Base-by-base conservation (phyloP, 2,113 vertebrate species). In the Phalacrocorax carbo region DNA sequence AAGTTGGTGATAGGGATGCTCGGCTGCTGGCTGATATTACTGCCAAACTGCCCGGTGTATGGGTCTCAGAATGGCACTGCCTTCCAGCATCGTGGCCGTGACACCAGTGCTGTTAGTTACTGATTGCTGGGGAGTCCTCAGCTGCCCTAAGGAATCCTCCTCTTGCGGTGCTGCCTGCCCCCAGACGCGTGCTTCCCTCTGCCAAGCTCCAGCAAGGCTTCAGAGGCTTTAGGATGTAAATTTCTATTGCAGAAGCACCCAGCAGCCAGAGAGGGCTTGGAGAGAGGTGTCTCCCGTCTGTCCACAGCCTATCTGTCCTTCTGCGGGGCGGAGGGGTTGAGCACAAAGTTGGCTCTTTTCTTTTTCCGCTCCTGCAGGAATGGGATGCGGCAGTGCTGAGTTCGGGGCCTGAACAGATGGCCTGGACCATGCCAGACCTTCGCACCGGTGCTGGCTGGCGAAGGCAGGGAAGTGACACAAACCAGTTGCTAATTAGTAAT, bases 401-500 rank as follows among this genome's bases (percentile, higher is more conserved):
- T n/a, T 40, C 2, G 2, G 69, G 51, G 30, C 60, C 21, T 11
- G 48, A 85, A 64, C 96, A 97, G 96, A 96, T 95, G 97, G 95
- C 42, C 42, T 22, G 15, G 69, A 20, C 73, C 23, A 3, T 25
- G 91, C 94, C 94, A 96, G 77, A 48, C 36, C 65, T 84, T 78
- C 6, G 3, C 54, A 46, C 85, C 19, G 26, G 93, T 10, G 25
- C 66, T 34, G 90, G 77, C 65, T 75, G 75, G 49, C 1, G 9
- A 72, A 61, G 86, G 71, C 46, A 86, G 62, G 69, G 34, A 55
- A 88, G 54, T 87, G 72, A 69, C 86, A 87, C 42, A n/a, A 79
- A 90, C 77, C 82, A 84, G 85, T 82, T 77, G 86, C 77, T 95
- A 93, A 96, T 94, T 82, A 92, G 93, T 73, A 71, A 82, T 73